Evolutionary conservation across 2,888 invertebrate species (phyloP), one percentile per base, ranked within the genome.

Genomic region (Reticulitermes lucifugus): DNA sequence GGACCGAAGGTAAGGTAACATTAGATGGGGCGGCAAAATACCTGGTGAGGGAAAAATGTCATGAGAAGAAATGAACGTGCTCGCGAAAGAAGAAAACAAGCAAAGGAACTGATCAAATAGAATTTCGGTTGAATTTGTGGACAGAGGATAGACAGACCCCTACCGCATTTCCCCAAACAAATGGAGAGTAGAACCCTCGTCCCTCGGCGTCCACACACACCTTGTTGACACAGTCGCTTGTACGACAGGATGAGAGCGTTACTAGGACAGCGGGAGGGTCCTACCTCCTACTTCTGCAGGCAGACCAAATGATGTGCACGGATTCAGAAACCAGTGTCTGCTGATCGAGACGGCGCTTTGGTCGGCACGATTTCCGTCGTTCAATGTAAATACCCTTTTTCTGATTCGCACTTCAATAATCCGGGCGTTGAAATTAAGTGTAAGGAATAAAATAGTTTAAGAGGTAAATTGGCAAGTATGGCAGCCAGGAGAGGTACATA

Each of bases 51-150:
- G 41, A 22, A 77, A 77, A 77, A 41, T 46, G 6, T 77, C 43
- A 22, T n/a, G 51, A 51, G 51, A 77, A 46, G n/a, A 12, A n/a
- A 51, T 35, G 25, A 65, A 65, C 12, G 4, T n/a, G n/a, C n/a
- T 65, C 65, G 65, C 25, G 65, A 65, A 65, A 65, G 65, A n/a
- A 65, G 65, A 65, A n/a, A 65, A 14, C 65, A 65, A 65, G 65
- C 65, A 65, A 65, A 65, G 65, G 65, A 25, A n/a, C 51, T 79
- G 79, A 51, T 79, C 79, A 79, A 79, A 79, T 51, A 79, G n/a
- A 79, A 51, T 79, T 79, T 79, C 25, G 79, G 46, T 25, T 29
- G 79, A 51, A 79, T 79, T 79, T 79, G 79, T 79, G 51, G 79
- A 51, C 51, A 51, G 75, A 75, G 55, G 14, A 18, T n/a, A 65